phyloP scores from a whole-genome alignment of 2,797 vertebrate genomes.

The Takifugu ocellatus region DNA sequence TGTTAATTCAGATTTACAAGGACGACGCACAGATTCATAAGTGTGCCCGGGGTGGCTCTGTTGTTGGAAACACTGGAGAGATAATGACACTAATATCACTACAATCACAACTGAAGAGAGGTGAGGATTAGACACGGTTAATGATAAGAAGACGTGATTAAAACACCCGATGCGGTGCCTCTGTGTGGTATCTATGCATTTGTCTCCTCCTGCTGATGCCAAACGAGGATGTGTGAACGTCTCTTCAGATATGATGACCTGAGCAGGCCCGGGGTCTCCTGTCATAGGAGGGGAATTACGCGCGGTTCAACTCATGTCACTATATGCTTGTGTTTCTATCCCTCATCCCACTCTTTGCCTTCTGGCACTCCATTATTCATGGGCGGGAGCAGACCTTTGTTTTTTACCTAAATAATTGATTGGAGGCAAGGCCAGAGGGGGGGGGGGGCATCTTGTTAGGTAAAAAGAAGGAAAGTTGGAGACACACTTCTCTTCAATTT shows the following conservation, averaged over 20 bases:
- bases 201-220: constrained; percentile 14
- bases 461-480: constrained; percentile 42
- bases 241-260: constrained; percentile 37
- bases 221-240: constrained; percentile 38
- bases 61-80: too few relatives aligned
- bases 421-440: constrained; percentile 55
- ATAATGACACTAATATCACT: too few relatives aligned
- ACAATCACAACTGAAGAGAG: too few relatives aligned
- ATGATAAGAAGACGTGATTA: too few relatives aligned
- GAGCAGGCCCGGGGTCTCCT: constrained; percentile 41
- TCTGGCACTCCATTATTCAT: constrained; percentile 71
- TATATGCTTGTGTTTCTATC: constrained; percentile 47
- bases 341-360: constrained; percentile 56
- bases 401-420: constrained; percentile 73
- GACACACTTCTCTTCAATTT: constrained; percentile 7
- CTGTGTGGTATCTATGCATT: constrained; percentile 3
- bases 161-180: neutral
- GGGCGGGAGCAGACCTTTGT: constrained; percentile 66
- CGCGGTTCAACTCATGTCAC: constrained; percentile 46
- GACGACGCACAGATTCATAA: too few relatives aligned
- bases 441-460: constrained; percentile 28
- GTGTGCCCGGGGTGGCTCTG: too few relatives aligned
- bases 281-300: constrained; percentile 47
- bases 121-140: too few relatives aligned
- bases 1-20: too few relatives aligned